phyloP scores from a whole-genome alignment of 1,140 invertebrate genomes.

The Melanaphis sacchari region DNA sequence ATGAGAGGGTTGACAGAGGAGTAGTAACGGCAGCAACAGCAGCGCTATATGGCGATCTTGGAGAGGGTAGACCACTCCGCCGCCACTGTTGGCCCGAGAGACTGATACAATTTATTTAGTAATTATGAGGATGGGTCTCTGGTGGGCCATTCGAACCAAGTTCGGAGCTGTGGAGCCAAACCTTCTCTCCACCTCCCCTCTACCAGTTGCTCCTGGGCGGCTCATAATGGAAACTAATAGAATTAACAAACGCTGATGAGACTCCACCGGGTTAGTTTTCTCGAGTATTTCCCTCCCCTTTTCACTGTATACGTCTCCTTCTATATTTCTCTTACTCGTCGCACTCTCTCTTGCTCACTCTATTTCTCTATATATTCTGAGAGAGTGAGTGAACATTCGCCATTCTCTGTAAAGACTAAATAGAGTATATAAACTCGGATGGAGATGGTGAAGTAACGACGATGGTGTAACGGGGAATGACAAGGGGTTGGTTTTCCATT shows the following conservation, averaged over 20 bases:
- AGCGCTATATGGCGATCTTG: neutral
- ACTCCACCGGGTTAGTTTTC: slow-evolving; percentile 56
- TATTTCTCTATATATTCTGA: neutral
- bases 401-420: neutral
- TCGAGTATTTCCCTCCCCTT: slow-evolving; percentile 27
- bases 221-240: slow-evolving; percentile 59
- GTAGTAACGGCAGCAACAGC: neutral
- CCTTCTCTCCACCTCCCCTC: neutral
- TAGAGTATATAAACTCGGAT: neutral
- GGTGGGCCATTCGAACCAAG: slow-evolving; percentile 58
- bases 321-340: neutral
- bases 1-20: neutral
- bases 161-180: slow-evolving; percentile 43
- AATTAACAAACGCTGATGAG: slow-evolving; percentile 59
- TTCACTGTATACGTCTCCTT: neutral
- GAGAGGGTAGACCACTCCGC: neutral
- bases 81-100: slow-evolving; percentile 53
- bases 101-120: slow-evolving; percentile 59
- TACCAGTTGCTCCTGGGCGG: slow-evolving; percentile 39
- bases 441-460: neutral
- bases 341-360: neutral
- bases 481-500: slow-evolving; percentile 49
- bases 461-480: neutral
- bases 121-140: slow-evolving; percentile 59
- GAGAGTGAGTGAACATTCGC: neutral